These are phyloP conservation scores for Drosophila pseudotalamancana DNA, from an alignment of 2,888 invertebrate species.

Conservation along the genomic window DNA sequence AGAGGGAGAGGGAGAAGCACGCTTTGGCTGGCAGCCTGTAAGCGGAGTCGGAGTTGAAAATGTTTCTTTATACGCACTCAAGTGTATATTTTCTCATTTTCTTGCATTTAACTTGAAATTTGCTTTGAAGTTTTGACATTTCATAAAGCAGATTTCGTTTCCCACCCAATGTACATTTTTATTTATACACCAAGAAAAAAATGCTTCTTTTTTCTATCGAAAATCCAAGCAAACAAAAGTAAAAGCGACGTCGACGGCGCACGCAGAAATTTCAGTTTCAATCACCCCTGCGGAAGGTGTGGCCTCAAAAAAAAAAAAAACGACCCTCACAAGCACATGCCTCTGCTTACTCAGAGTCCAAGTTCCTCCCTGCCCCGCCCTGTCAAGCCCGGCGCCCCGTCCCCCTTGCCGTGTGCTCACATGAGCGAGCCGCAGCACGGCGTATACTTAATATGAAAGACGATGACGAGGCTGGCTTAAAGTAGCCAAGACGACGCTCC, in stretches of 20 bases:
- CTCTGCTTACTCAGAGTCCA: conserved; percentile 31
- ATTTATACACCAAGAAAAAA: conserved; percentile 36
- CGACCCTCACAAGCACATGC: conserved; percentile 63
- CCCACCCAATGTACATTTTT: conserved; percentile 39
- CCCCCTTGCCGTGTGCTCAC: conserved; percentile 28
- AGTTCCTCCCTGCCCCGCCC: conserved; percentile 31
- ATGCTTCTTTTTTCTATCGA: conserved; percentile 46
- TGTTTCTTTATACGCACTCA: conserved; percentile 76
- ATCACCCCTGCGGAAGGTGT: conserved; percentile 83
- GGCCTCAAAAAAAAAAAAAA: conserved; percentile 68
- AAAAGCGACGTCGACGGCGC: conserved; percentile 65
- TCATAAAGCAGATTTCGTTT: conserved; percentile 76
- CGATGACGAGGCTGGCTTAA: conserved; percentile 63
- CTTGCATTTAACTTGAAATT: conserved; percentile 75
- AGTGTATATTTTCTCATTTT: conserved; percentile 82
- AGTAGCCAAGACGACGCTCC: conserved; percentile 69
- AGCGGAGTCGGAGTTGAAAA: conserved; percentile 56
- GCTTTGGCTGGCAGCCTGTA: conserved; percentile 39
- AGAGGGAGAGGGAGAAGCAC: conserved; percentile 20
- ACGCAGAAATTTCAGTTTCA: conserved; percentile 58
- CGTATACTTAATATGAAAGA: conserved; percentile 70
- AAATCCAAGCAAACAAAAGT: conserved; percentile 77
- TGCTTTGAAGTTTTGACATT: conserved; percentile 82
- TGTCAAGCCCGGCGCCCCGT: too few species aligned
- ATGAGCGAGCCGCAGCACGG: conserved; percentile 38